Conservation (phyloP, 2,888 invertebrate species). For the Dicycla oo region DNA sequence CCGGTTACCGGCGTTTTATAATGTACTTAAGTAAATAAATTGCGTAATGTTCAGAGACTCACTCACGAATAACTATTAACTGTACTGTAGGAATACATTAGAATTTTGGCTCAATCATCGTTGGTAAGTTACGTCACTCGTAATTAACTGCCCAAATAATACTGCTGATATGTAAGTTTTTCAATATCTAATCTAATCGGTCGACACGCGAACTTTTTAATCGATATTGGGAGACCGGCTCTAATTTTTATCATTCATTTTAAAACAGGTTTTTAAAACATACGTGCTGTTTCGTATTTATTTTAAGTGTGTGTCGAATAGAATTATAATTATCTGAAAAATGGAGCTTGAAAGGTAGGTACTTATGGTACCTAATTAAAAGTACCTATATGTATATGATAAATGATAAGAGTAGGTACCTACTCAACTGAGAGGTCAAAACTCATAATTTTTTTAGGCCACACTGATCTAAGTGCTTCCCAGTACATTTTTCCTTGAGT, state of each 20-base stretch:
- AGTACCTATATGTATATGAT: no score
- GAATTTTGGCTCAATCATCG: constrained; percentile 57
- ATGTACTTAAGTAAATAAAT: constrained; percentile 67
- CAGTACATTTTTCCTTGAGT: no score
- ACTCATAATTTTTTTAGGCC: no score
- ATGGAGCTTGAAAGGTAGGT: constrained; percentile 47
- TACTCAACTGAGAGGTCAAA: background rate
- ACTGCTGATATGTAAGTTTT: constrained; percentile 56
- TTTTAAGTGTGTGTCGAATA: constrained; percentile 35
- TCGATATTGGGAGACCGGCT: constrained; percentile 41
- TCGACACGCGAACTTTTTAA: constrained; percentile 32
- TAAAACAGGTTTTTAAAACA: background rate
- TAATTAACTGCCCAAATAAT: constrained; percentile 46
- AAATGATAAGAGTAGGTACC: background rate
- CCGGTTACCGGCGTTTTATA: constrained; percentile 59
- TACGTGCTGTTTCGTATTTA: constrained; percentile 28
- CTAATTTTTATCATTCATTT: constrained; percentile 41
- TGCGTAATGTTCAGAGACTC: constrained; percentile 59
- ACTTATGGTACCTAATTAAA: no score
- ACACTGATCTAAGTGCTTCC: no score
- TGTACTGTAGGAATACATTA: constrained; percentile 23
- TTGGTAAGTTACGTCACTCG: constrained; percentile 58
- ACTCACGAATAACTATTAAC: constrained; percentile 51
- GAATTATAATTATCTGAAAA: constrained; percentile 27
- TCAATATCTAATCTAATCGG: constrained; percentile 58